phyloP scores from a whole-genome alignment of 2,888 invertebrate genomes.

The Scaptomyza tumidula region DNA sequence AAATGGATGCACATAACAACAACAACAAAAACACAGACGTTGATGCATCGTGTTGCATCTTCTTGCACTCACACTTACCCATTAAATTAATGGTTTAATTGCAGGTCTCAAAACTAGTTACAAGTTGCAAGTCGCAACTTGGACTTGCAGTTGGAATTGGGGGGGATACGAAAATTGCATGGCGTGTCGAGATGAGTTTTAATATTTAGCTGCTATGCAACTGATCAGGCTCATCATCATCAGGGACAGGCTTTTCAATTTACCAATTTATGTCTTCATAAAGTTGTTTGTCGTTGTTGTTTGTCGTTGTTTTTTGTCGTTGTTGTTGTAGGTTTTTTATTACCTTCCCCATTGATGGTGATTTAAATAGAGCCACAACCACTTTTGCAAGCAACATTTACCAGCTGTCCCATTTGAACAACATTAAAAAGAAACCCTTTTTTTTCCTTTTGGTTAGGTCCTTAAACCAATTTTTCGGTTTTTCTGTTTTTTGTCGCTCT shows the following conservation, averaged over 20 bases:
- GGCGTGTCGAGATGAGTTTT: conserved; percentile 54
- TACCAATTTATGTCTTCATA: conserved; percentile 78
- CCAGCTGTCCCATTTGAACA: conserved; percentile 45
- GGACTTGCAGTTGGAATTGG: background rate
- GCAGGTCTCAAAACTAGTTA: conserved; percentile 40
- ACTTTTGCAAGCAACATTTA: conserved; percentile 1
- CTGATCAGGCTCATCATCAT: conserved; percentile 60
- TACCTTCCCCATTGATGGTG: conserved; percentile 3
- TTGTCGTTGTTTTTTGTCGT: conserved; percentile 7
- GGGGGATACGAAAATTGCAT: conserved; percentile 39
- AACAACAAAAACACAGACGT: background rate
- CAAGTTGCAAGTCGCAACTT: background rate
- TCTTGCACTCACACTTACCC: conserved; percentile 54
- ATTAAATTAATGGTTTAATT: conserved; percentile 80
- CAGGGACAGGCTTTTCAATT: conserved; percentile 68
- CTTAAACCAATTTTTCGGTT: conserved; percentile 9
- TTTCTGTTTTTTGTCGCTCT: background rate
- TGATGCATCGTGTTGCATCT: conserved; percentile 36
- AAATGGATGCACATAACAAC: conserved; percentile 4
- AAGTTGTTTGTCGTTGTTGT: conserved; percentile 38
- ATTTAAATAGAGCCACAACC: conserved; percentile 25
- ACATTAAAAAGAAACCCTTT: conserved; percentile 7
- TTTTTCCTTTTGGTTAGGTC: conserved; percentile 1
- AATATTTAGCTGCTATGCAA: conserved; percentile 48
- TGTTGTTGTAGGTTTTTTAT: conserved; percentile 1